A percentile compares a stretch with the other conserved stretches of the same genome.
These are phyloP conservation scores for Sinocyclocheilus maitianheensis DNA, from an alignment of 2,113 vertebrate species.

Conservation along the genomic window DNA sequence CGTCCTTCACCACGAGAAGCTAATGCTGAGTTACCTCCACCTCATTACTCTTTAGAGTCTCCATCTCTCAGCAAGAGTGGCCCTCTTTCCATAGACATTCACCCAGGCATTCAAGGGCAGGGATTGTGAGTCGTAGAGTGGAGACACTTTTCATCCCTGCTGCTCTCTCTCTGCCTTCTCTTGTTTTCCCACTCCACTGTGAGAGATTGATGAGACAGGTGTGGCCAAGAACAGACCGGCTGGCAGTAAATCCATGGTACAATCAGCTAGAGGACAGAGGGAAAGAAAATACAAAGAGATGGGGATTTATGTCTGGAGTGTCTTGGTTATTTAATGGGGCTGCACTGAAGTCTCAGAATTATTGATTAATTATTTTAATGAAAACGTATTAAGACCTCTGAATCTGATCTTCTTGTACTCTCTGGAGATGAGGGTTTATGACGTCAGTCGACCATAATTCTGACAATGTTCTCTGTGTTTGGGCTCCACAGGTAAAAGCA, in stretches of 20 bases:
- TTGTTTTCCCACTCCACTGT: neutral
- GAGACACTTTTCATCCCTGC: constrained; percentile 7
- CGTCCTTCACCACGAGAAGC: neutral
- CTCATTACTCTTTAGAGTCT: neutral
- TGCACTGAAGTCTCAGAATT: neutral
- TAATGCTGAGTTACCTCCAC: neutral
- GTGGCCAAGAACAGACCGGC: neutral
- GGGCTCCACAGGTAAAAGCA: constrained; percentile 82
- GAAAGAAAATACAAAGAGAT: constrained; percentile 32
- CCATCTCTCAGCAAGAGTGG: constrained; percentile 1
- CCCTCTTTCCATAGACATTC: neutral
- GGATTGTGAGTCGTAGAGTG: neutral
- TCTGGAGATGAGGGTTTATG: constrained; percentile 12
- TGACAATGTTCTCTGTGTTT: constrained; percentile 52
- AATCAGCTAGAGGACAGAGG: constrained; percentile 25
- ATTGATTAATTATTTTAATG: constrained; percentile 8
- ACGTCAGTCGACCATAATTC: constrained; percentile 49
- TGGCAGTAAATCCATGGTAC: constrained; percentile 17
- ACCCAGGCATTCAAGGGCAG: neutral
- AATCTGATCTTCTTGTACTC: constrained; percentile 8
- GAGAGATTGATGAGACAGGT: constrained; percentile 28
- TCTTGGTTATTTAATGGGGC: constrained; percentile 7
- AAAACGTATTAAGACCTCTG: constrained; percentile 7
- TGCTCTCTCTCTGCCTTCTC: neutral
- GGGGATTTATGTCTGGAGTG: constrained; percentile 1